A percentile compares a stretch with the other conserved stretches of the same genome.
Conservation (phyloP, 2,888 invertebrate species). For the Endotricha flammealis region DNA sequence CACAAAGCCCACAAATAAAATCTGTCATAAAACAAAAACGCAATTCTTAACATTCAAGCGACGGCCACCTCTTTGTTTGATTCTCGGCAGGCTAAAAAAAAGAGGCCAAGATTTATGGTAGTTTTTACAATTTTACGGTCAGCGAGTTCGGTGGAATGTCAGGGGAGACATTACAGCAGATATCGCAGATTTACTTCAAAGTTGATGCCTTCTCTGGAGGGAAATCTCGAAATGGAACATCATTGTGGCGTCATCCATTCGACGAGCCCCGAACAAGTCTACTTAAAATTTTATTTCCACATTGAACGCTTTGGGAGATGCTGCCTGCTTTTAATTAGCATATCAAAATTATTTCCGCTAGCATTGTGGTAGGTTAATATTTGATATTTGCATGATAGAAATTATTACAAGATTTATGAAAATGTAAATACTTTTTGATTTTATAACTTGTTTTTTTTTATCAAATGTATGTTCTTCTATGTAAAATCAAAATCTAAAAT, state of each 20-base stretch:
- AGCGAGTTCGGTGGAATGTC: conserved; percentile 60
- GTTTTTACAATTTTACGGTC: conserved; percentile 77
- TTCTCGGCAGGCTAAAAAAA: conserved; percentile 33
- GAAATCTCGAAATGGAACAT: conserved; percentile 64
- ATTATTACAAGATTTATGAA: too few species aligned
- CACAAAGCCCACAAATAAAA: too few species aligned
- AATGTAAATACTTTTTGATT: too few species aligned
- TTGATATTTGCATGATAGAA: too few species aligned
- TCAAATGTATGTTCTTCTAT: too few species aligned
- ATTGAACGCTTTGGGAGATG: background rate
- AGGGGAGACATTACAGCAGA: conserved; percentile 68
- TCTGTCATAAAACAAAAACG: conserved; percentile 1
- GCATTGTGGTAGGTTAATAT: too few species aligned
- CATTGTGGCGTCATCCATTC: conserved; percentile 52
- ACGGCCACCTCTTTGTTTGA: conserved; percentile 22
- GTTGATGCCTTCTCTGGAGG: conserved; percentile 67
- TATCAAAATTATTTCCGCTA: background rate
- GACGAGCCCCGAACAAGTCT: conserved; percentile 35
- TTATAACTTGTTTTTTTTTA: too few species aligned
- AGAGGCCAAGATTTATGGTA: conserved; percentile 66
- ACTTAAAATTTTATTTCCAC: background rate
- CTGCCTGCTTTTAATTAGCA: background rate
- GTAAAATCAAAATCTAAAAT: too few species aligned
- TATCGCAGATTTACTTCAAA: conserved; percentile 73
- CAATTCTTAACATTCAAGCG: too few species aligned